Percentiles rank a stretch among this genome's conserved stretches.
These are phyloP conservation scores for Drosophila albomicans DNA, from an alignment of 1,140 invertebrate genomes.

Conservation along the genomic window DNA sequence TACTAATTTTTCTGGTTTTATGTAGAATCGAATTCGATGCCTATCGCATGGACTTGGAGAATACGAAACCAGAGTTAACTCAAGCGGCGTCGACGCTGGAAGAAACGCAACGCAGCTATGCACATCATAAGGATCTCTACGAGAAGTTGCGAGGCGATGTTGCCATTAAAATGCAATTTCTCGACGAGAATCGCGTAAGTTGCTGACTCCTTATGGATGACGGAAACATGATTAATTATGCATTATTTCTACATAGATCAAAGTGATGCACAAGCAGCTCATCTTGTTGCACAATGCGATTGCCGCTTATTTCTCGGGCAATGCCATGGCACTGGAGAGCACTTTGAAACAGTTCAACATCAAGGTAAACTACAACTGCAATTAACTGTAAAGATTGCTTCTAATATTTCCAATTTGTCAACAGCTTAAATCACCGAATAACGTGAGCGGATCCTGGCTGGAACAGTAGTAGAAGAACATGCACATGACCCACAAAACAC, in stretches of 20 bases:
- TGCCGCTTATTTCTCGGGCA: constrained; percentile 98
- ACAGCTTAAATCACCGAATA: constrained; percentile 83
- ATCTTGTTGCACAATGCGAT: constrained; percentile 98
- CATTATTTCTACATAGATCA: constrained; percentile 88
- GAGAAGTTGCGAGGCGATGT: constrained; percentile 96
- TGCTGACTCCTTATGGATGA: too few species aligned
- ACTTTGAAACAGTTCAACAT: constrained; percentile 99
- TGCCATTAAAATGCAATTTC: constrained; percentile 97
- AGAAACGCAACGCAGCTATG: constrained; percentile 93
- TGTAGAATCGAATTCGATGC: constrained; percentile 97
- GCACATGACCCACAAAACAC: constrained; percentile 20
- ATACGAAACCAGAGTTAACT: constrained; percentile 88
- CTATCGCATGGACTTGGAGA: constrained; percentile 96
- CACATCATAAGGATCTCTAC: constrained; percentile 94
- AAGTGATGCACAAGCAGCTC: constrained; percentile 99
- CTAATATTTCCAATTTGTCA: constrained; percentile 12
- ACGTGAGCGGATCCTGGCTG: constrained; percentile 77
- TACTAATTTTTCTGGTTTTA: background rate
- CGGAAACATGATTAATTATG: background rate
- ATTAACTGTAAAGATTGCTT: background rate
- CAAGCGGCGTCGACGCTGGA: constrained; percentile 90
- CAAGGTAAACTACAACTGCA: constrained; percentile 85
- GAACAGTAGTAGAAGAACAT: constrained; percentile 72
- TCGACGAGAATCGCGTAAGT: constrained; percentile 97
- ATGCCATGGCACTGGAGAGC: constrained; percentile 95